Base-by-base conservation (phyloP, 2,888 invertebrate species). In the Cremastobaeus sp. region DNA sequence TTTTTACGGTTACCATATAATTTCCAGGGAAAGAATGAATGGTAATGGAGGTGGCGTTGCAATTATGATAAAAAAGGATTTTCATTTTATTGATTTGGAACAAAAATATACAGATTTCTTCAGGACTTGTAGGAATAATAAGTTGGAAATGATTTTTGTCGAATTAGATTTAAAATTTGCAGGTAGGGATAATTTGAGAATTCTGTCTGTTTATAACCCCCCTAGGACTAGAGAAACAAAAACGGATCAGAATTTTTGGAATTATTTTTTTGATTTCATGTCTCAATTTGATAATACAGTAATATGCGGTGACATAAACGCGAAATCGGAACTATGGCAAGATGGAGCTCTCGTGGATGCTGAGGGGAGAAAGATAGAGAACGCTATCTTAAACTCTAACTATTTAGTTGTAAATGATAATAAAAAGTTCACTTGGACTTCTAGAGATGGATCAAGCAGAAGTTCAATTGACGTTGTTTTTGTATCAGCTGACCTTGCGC, bases 261-360 rank as follows among this genome's bases (percentile, higher is more conserved):
- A 21, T 21, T 6, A 35, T 1, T 59, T 59, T 14, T 59, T 59
- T 15, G 5, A 45, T n/a, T 34, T 14, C 11, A 0, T 59, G 0
- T 11, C 21, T 3, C 12, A 14, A n/a, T 4, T 45, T 2, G 43
- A 47, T 6, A 45, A 25, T 3, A 5, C 17, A 1, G 9, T 45
- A 6, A 17, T 45, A 15, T 30, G 30, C 17, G 55, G 55, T 1
- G 41, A 55, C 12, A 30, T 55, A 12, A 55, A 55, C 20, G 45
- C 59, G 3, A 59, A 59, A 14, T 45, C 59, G 2, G 5, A 21
- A 11, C 1, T 35, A 2, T 59, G 59, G 45, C 25, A 59, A 2
- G 2, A 1, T 1, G 4, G n/a, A 6, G 1, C 9, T 15, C 1
- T 2, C 1, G 0, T 15, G 0, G 45, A 35, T 20, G 6, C 6